phyloP scores from a whole-genome alignment of 2,113 vertebrate species.

The Lophura nycthemera region DNA sequence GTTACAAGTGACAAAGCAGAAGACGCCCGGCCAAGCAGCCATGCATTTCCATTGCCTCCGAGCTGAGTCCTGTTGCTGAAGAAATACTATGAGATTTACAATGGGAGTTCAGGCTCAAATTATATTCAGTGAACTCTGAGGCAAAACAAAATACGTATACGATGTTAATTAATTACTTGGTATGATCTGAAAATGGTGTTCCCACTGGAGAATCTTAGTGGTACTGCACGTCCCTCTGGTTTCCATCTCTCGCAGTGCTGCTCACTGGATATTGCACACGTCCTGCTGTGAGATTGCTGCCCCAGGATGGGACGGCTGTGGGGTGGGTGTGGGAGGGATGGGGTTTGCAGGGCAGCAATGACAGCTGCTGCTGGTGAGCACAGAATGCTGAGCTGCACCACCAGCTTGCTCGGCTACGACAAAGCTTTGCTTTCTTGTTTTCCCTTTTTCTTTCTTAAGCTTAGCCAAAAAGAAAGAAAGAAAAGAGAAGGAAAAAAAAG shows the following conservation, averaged over 20 bases:
- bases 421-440: not conserved
- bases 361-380: conserved; percentile 37
- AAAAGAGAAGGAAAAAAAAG: not conserved
- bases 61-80: not conserved
- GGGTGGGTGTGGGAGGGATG: not conserved
- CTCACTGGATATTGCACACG: conserved; percentile 34
- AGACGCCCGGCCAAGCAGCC: not conserved
- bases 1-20: not conserved
- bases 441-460: not conserved
- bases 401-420: not conserved
- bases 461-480: not conserved
- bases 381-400: conserved; percentile 30
- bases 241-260: not conserved
- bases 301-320: rapidly evolving
- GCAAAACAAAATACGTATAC: not conserved
- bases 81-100: not conserved
- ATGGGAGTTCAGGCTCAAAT: not conserved
- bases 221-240: not conserved
- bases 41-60: not conserved
- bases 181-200: not conserved
- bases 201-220: not conserved
- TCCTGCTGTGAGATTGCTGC: conserved; percentile 6
- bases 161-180: not conserved
- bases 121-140: not conserved
- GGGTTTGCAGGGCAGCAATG: conserved; percentile 46